Base-by-base conservation (phyloP, 2,113 vertebrate species). In the Callopanchax toddi region DNA sequence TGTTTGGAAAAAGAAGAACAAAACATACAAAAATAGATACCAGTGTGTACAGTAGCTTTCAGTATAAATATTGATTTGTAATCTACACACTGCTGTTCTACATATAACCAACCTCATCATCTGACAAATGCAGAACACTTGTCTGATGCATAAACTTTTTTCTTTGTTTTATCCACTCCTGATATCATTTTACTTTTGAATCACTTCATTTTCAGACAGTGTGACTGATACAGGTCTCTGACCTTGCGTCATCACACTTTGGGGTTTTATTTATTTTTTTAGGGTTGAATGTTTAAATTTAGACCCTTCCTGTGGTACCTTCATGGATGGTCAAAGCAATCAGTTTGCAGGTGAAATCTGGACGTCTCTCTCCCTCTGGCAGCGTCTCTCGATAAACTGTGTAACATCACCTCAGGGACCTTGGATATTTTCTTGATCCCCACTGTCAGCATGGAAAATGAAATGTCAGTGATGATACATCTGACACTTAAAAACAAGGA, bases 321-420 rank as follows among this genome's bases (percentile, higher is more conserved):
- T 96, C 94, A 49, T 93, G 93, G 67, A 96, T 82, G 0, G 93
- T 95, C 82, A 95, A 70, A 63, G 89, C 89, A 45, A 95, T 71
- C 0, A 94, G 95, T 83, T 95, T 97, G 76, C 75, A 90, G 76
- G 89, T 91, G 71, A 97, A 96, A 79, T 95, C 93, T 11, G 94
- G 95, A 0, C 86, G 51, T 6, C 86, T 94, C 79, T 87, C 93
- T 60, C 93, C 95, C 43, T 92, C 36, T 0, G 95, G 94, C 51
- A 96, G 36, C 1, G 90, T 75, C 20, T 95, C 20, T 95, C 91
- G 40, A 92, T 88, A 82, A 90, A 94, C 79, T 94, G 94, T 40
- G 78, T 90, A 69, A 95, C 56, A 87, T 80, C 75, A 97, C 94
- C 17, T 95, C 94, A 0, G 93, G 93, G 58, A 93, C 37, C 22